These are phyloP conservation scores for Onthophagus sagittarius DNA, from an alignment of 2,888 invertebrate species.

Conservation along the genomic window DNA sequence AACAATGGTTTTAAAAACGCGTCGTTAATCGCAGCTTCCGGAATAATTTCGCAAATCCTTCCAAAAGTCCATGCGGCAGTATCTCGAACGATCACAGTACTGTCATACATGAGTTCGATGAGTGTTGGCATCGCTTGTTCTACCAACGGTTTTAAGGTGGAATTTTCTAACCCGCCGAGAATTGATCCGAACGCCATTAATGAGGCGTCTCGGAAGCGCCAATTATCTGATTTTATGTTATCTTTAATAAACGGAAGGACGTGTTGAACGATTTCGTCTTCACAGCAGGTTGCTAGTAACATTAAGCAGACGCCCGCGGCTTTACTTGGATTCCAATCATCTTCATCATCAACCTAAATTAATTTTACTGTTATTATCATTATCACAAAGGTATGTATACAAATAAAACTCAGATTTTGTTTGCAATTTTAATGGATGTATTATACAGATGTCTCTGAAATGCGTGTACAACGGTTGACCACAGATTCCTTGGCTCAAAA, in stretches of 20 bases:
- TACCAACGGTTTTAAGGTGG: constrained; percentile 85
- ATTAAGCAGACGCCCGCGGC: constrained; percentile 98
- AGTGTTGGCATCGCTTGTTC: constrained; percentile 96
- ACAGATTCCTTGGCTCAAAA: too few species aligned
- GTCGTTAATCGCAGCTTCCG: constrained; percentile 89
- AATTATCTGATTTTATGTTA: constrained; percentile 89
- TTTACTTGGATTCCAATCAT: constrained; percentile 99
- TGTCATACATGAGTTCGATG: constrained; percentile 92
- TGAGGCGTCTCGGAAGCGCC: constrained; percentile 87
- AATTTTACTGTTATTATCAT: too few species aligned
- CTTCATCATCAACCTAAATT: constrained; percentile 75
- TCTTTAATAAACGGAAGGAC: constrained; percentile 95
- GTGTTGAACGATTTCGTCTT: constrained; percentile 93
- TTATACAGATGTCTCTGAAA: too few species aligned
- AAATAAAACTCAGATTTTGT: too few species aligned
- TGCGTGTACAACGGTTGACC: too few species aligned
- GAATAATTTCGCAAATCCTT: constrained; percentile 94
- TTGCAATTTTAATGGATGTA: too few species aligned
- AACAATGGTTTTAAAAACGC: constrained; percentile 76
- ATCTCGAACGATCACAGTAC: constrained; percentile 90
- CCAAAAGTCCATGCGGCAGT: constrained; percentile 99
- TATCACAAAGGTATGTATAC: too few species aligned
- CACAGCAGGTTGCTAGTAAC: constrained; percentile 95
- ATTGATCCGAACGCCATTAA: constrained; percentile 95
- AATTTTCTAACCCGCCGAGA: constrained; percentile 80